Conservation (phyloP, 2,888 invertebrate genomes). For the Mamestra brassicae region DNA sequence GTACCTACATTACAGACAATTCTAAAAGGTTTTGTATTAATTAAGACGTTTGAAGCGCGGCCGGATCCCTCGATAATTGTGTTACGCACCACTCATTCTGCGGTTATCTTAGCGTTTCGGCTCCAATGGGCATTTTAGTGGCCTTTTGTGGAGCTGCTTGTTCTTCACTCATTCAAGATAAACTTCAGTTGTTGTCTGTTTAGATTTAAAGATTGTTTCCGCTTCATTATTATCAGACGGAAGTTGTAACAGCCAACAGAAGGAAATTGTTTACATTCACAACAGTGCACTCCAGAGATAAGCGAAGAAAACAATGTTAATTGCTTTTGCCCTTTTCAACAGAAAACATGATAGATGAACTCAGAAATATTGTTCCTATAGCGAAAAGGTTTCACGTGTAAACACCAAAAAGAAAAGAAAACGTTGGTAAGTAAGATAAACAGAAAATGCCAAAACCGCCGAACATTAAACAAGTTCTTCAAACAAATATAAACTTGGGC, state of each 20-base stretch:
- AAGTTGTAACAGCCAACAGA: slow-evolving; percentile 22
- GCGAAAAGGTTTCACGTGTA: slow-evolving; percentile 6
- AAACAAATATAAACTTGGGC: slow-evolving; percentile 55
- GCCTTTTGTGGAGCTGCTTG: slow-evolving; percentile 32
- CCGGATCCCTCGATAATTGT: slow-evolving; percentile 65
- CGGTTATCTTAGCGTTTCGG: slow-evolving; percentile 48
- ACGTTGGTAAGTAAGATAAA: slow-evolving; percentile 6
- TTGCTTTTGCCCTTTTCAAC: slow-evolving; percentile 25
- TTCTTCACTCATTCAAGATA: slow-evolving; percentile 20
- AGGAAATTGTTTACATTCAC: slow-evolving; percentile 31
- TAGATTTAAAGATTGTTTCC: slow-evolving; percentile 32
- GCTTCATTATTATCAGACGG: slow-evolving; percentile 26
- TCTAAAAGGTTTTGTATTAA: slow-evolving; percentile 60
- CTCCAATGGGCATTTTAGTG: slow-evolving; percentile 36
- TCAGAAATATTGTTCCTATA: background rate
- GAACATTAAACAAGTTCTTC: slow-evolving; percentile 48
- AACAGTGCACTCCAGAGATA: slow-evolving; percentile 35
- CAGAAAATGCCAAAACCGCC: slow-evolving; percentile 33
- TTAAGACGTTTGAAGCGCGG: slow-evolving; percentile 62
- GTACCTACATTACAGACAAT: slow-evolving; percentile 36
- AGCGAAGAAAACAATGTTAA: slow-evolving; percentile 36
- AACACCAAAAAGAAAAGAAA: slow-evolving; percentile 20
- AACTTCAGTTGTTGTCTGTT: slow-evolving; percentile 33
- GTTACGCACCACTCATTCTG: slow-evolving; percentile 64
- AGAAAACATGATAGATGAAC: slow-evolving; percentile 14